Base-by-base conservation (phyloP, 92 coral and sea anemone species). In the Epizoanthus ramosus region DNA sequence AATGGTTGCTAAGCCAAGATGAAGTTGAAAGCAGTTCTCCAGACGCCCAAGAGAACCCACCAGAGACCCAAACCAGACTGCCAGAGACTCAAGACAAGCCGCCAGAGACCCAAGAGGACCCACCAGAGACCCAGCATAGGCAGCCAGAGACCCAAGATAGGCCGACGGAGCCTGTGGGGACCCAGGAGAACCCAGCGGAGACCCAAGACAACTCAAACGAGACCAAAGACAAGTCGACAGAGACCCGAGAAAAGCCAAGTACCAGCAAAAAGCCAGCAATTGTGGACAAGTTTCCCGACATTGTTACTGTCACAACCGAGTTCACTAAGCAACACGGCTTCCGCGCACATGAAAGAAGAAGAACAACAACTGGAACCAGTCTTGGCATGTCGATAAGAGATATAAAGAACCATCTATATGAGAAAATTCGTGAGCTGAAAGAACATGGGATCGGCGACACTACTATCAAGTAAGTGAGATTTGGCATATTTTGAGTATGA, bases 291-390 rank as follows among this genome's bases (percentile, higher is more conserved):
- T 80, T 80, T 43, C 74, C 74, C 50, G 64, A 41, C 17, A 80
- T 65, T 37, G 60, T 65, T 41, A 41, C 57, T 16, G 22, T 35
- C 24, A 23, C 64, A 18, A 80, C 84, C n/a, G 63, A 80, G 59
- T 80, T 63, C 45, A 65, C 65, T 13, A 80, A 80, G 58, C 84
- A 80, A 37, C 84, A 80, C 41, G 84, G 84, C 3, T 80, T 65
- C 59, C 43, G 61, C 9, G 84, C 84, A 9, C 84, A 80, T 12
- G 61, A 80, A 28, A 31, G 84, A 8, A 80, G 84, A 15, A 16
- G 74, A 15, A 80, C 74, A 5, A 19, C 84, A 21, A 64, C 84
- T 13, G 74, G 84, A 4, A 45, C 35, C 22, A 23, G 61, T 41
- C 41, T 39, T 60, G 60, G 74, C 14, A 74, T 65, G 24, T 43